A percentile compares a stretch with the other conserved stretches of the same genome.
Conservation (phyloP, 1,140 invertebrate genomes). For the Drosophila arizonae region DNA sequence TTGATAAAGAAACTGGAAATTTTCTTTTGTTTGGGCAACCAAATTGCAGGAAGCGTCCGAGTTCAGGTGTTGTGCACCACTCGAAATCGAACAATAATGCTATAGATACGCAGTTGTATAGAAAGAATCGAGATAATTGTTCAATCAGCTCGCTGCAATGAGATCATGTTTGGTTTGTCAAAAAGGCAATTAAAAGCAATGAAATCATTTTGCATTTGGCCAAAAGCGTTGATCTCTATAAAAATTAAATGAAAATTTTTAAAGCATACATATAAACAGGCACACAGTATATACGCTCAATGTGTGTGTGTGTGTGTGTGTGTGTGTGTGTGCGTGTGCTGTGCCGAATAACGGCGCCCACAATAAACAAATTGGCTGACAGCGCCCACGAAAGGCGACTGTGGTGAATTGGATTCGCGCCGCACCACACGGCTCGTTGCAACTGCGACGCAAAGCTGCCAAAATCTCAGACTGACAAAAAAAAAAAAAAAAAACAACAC, state of each 20-base stretch:
- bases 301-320: background rate
- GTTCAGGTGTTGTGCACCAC: constrained; percentile 58
- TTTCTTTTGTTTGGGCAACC: constrained; percentile 57
- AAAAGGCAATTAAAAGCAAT: constrained; percentile 70
- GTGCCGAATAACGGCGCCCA: constrained; percentile 56
- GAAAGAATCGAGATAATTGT: constrained; percentile 30
- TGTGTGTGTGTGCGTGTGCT: constrained; percentile 33
- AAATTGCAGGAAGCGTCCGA: constrained; percentile 70
- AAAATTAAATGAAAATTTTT: constrained; percentile 42
- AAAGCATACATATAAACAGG: constrained; percentile 1
- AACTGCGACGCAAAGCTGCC: constrained; percentile 9
- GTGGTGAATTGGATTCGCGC: constrained; percentile 73
- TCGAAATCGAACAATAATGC: constrained; percentile 30
- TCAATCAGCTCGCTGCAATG: constrained; percentile 44
- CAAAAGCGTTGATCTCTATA: constrained; percentile 35
- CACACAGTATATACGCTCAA: too few species aligned
- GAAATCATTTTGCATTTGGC: constrained; percentile 64
- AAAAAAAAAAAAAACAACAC: too few species aligned
- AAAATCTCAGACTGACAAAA: background rate
- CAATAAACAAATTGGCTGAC: constrained; percentile 77
- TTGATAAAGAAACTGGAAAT: constrained; percentile 31
- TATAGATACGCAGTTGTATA: constrained; percentile 5
- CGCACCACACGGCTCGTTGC: constrained; percentile 57
- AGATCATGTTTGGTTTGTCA: constrained; percentile 71
- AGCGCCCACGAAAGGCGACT: constrained; percentile 50